Base-by-base conservation (phyloP, 2,888 invertebrate species). In the Microctonus brassicae region DNA sequence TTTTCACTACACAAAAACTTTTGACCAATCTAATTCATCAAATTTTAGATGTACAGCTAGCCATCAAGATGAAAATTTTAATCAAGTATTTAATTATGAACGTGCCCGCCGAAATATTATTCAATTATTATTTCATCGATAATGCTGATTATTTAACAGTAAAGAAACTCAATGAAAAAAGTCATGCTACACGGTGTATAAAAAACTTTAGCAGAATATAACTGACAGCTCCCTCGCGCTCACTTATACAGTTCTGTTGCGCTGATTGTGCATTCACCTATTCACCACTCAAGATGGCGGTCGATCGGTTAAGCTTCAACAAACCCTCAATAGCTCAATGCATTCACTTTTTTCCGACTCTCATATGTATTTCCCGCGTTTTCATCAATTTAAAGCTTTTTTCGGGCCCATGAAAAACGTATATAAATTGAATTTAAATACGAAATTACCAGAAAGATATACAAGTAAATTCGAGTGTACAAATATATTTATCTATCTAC, bases 181-280 rank as follows among this genome's bases (percentile, higher is more conserved):
- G 13, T 24, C 34, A 36, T 39, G 13, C 22, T 20, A 6, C 17
- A 62, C 24, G 20, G 24, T 24, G 22, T 36, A 13, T 33, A 55
- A 20, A 62, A 24, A 61, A 42, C 26, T 29, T 65, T 52, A 47
- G 60, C 65, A 60, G 60, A 36, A 60, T 57, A 52, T 61, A 73
- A 75, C 76, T 77, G 77, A 77, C 77, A 76, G 77, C 74, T 76
- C 76, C 75, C 76, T 74, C 76, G 73, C 71, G 73, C 72, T 64
- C 66, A 61, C 63, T 64, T 62, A 58, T 55, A 70, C 67, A 57
- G 72, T 73, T 36, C 58, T 65, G 69, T 69, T 58, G 53, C 34
- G n/a, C n/a, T n/a, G n/a, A n/a, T n/a, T n/a, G n/a, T n/a, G n/a
- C n/a, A n/a, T n/a, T 11, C 67, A 42, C 47, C 70, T 42, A 73